Evolutionary conservation across 2,113 vertebrate species (phyloP).

Genomic region (Gambusia affinis): DNA sequence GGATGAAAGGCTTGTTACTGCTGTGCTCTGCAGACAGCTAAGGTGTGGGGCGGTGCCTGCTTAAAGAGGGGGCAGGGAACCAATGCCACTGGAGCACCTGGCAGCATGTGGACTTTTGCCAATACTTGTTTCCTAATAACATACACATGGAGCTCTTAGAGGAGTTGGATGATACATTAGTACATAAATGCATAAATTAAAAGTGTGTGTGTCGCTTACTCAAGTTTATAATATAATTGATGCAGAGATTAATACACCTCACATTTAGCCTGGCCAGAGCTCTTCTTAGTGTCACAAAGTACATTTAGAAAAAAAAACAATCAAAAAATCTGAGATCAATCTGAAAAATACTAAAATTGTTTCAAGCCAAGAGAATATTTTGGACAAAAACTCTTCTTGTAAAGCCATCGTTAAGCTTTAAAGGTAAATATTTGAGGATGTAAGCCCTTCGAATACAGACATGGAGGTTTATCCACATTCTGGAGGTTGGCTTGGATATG

Average conservation of each 20-base stretch:
- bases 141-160: conserved; percentile 4
- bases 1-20: conserved; percentile 72
- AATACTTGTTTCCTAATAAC: neutral
- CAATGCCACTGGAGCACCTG: conserved; percentile 48
- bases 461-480: no score
- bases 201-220: neutral
- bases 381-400: neutral
- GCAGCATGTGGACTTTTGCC: conserved; percentile 18
- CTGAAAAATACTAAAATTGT: no score
- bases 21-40: conserved; percentile 57
- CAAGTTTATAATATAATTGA: neutral
- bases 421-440: neutral
- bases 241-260: neutral
- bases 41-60: conserved; percentile 66
- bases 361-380: no score
- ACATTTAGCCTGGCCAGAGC: neutral
- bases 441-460: no score
- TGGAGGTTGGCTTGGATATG: no score
- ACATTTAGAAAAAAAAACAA: neutral
- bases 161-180: neutral
- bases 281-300: neutral
- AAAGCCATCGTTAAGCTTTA: neutral
- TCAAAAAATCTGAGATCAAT: neutral
- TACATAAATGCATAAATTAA: neutral
- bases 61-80: conserved; percentile 64